Evolutionary conservation across 2,797 vertebrate species (phyloP).

Genomic region (Lepilemur septentrionalis): DNA sequence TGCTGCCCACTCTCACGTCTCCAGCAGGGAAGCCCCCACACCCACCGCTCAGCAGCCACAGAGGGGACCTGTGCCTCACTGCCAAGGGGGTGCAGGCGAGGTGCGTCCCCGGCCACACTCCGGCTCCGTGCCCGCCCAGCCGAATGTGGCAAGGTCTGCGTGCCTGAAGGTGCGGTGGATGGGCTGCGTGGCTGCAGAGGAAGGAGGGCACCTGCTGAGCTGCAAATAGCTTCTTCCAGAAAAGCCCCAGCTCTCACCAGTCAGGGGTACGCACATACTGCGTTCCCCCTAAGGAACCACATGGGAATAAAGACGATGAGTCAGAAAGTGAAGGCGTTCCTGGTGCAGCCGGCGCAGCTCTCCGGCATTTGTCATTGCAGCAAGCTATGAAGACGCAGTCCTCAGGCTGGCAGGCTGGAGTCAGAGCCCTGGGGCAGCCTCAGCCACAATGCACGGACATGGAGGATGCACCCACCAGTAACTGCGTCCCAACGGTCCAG

Average conservation of each 20-base stretch:
- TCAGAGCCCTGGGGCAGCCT: neutral
- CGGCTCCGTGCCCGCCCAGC: neutral
- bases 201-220: neutral
- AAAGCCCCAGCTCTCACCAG: neutral
- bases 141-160: neutral
- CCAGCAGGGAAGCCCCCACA: neutral
- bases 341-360: neutral
- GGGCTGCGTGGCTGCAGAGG: neutral
- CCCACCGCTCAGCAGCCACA: neutral
- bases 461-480: neutral
- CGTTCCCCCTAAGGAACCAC: neutral
- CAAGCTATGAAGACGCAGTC: neutral
- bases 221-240: neutral
- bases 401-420: neutral
- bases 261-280: neutral
- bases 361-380: neutral
- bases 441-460: rapidly evolving
- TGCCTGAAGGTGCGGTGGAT: too few species aligned
- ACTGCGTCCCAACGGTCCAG: neutral
- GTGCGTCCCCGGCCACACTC: neutral
- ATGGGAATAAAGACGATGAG: neutral
- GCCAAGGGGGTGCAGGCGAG: neutral
- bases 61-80: neutral
- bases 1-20: neutral
- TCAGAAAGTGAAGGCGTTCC: neutral